Evolutionary conservation across 1,140 invertebrate genomes (phyloP).

Genomic region (Saxidomus purpurata): DNA sequence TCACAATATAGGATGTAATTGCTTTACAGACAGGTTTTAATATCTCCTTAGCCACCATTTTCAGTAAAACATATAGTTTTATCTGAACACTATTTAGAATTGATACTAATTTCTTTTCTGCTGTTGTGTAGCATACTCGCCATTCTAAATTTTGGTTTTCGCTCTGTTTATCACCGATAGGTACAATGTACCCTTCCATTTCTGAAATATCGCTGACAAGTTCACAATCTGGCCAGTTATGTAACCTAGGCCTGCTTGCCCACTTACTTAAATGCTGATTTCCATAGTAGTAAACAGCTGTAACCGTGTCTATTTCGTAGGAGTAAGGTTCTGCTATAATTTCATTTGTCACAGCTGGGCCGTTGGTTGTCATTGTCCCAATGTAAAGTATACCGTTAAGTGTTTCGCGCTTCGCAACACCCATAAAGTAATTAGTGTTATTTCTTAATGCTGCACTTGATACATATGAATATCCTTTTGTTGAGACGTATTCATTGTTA

Average conservation of each 20-base stretch:
- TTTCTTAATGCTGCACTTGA: background rate
- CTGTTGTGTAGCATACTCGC: constrained; percentile 7
- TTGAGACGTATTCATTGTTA: background rate
- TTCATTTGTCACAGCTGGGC: background rate
- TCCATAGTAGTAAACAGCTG: background rate
- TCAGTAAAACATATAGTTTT: constrained; percentile 22
- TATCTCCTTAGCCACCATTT: background rate
- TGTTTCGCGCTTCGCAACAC: too few species aligned
- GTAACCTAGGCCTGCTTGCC: background rate
- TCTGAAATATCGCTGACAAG: background rate
- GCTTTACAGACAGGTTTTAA: background rate
- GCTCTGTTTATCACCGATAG: background rate
- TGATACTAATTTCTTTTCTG: background rate
- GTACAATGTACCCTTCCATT: background rate
- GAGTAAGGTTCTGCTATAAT: too few species aligned
- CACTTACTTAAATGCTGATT: background rate
- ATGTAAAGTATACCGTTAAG: too few species aligned
- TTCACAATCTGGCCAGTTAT: background rate
- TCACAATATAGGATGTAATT: constrained; percentile 39
- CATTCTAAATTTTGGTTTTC: constrained; percentile 30
- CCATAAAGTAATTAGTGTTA: too few species aligned
- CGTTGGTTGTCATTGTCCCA: background rate
- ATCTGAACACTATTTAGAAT: constrained; percentile 11
- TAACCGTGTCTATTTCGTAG: too few species aligned
- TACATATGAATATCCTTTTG: background rate